Conservation (phyloP, 2,797 vertebrate species). For the Mareca penelope region DNA sequence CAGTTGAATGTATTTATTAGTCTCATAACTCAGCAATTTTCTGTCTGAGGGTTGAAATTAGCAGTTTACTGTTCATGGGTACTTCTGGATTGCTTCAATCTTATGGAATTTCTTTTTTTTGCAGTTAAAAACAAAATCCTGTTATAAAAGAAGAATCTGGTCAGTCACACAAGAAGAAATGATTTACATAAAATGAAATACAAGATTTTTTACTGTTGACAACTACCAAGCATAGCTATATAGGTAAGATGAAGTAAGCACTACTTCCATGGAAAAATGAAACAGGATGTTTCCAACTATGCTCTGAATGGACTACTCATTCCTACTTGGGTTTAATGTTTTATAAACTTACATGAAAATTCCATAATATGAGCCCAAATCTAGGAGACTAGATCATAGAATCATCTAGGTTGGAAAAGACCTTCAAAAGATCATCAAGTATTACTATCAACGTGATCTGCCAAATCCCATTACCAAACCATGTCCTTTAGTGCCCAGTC, state of each 20-base stretch:
- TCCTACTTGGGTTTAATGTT: background rate
- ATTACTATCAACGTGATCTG: background rate
- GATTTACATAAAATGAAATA: background rate
- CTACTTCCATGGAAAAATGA: background rate
- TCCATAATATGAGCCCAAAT: background rate
- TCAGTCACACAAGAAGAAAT: background rate
- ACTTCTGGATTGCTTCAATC: background rate
- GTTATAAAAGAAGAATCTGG: background rate
- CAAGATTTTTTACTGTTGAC: background rate
- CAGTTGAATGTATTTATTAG: background rate
- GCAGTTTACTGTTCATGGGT: background rate
- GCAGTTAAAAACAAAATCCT: background rate
- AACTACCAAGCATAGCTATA: background rate
- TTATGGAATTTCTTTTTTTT: background rate
- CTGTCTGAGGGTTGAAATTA: background rate
- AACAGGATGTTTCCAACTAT: background rate
- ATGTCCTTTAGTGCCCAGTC: background rate
- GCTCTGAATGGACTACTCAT: background rate
- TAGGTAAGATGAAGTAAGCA: background rate
- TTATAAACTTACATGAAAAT: background rate
- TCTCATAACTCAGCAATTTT: slow-evolving; percentile 12
- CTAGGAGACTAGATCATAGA: background rate
- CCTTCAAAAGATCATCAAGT: background rate
- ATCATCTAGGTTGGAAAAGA: background rate
- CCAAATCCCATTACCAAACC: background rate